A percentile compares a stretch with the other conserved stretches of the same genome.
These are phyloP conservation scores for Palythoa heliodiscus DNA, from an alignment of 92 coral and sea anemone genomes.

Conservation along the genomic window DNA sequence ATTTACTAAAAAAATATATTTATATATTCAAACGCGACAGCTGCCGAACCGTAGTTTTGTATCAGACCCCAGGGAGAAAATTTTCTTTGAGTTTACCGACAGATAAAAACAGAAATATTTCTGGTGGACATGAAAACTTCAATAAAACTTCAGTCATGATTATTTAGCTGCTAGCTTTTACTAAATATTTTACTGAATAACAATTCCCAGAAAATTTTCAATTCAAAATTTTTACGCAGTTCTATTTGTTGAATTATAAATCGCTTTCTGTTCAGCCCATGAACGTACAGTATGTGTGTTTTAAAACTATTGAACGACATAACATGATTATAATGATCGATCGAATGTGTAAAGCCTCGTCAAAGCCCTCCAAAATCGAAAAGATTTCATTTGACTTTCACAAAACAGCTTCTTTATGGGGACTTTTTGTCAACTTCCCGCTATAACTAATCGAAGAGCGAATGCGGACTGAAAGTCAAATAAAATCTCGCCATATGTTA, in stretches of 20 bases:
- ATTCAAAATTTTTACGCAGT: not conserved
- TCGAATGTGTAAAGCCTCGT: not conserved
- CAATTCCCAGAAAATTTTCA: not conserved
- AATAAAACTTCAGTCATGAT: not conserved
- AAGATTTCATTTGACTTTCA: not conserved
- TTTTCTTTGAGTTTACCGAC: not conserved
- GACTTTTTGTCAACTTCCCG: no score
- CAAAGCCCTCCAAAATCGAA: not conserved
- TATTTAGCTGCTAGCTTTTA: not conserved
- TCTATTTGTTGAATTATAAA: not conserved
- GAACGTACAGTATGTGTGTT: not conserved
- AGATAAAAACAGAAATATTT: not conserved
- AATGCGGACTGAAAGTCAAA: not conserved
- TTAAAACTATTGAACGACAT: not conserved
- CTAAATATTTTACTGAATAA: not conserved
- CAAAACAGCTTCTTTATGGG: no score
- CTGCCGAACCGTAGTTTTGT: not conserved
- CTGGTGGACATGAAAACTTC: not conserved
- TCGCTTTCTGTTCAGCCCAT: not conserved
- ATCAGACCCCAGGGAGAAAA: not conserved
- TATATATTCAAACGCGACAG: conserved; percentile 19
- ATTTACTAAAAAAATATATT: not conserved
- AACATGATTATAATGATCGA: not conserved
- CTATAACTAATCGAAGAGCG: no score
- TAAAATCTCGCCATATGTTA: not conserved